A percentile compares a stretch with the other conserved stretches of the same genome.
Conservation (phyloP, 2,113 vertebrate species). For the Seriola quinqueradiata region DNA sequence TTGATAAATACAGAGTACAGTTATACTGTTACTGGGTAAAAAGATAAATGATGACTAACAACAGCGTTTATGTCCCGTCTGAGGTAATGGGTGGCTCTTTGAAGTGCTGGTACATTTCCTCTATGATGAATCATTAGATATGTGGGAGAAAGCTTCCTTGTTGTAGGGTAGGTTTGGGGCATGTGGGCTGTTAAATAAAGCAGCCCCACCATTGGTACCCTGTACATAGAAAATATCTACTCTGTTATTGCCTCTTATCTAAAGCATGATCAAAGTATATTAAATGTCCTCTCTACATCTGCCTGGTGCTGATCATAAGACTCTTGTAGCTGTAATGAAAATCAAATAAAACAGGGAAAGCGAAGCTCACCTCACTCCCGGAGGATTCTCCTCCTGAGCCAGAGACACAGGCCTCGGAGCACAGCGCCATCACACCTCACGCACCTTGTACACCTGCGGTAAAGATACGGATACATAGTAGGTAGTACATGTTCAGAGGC, state of each 20-base stretch:
- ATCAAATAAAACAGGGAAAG: slow-evolving; percentile 63
- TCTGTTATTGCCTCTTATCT: not conserved
- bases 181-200: not conserved
- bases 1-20: not conserved
- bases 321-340: not conserved
- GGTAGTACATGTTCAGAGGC: not conserved
- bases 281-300: not conserved
- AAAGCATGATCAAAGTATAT: not conserved
- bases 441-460: slow-evolving; percentile 48
- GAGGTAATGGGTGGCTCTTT: too few relatives aligned
- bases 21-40: too few relatives aligned
- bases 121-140: too few relatives aligned
- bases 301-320: not conserved
- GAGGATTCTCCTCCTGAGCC: slow-evolving; percentile 73
- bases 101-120: too few relatives aligned
- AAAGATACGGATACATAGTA: not conserved
- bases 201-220: too few relatives aligned
- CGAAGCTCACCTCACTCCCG: slow-evolving; percentile 79
- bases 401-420: slow-evolving; percentile 86
- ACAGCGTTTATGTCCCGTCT: too few relatives aligned
- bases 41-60: too few relatives aligned
- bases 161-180: not conserved
- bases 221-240: too few relatives aligned
- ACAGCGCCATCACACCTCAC: slow-evolving; percentile 87
- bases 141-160: not conserved